Percentiles rank a stretch among this genome's conserved stretches.
These are phyloP conservation scores for Lycodopsis pacificus DNA, from an alignment of 2,797 vertebrate species.

Conservation along the genomic window DNA sequence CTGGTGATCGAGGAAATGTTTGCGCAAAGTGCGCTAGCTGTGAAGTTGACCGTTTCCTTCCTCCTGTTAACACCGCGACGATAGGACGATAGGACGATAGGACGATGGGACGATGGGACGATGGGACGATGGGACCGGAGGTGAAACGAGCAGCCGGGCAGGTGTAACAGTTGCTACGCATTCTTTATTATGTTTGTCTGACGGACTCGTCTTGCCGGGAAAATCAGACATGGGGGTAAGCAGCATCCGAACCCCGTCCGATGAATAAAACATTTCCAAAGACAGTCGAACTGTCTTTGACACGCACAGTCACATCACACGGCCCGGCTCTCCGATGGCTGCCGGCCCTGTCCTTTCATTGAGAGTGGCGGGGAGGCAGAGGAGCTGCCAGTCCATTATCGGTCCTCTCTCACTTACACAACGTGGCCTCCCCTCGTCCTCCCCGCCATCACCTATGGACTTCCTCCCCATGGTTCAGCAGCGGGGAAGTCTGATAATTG, in stretches of 20 bases:
- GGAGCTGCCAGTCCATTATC: conserved; percentile 73
- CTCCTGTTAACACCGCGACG: conserved; percentile 7
- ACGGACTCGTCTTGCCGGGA: conserved; percentile 57
- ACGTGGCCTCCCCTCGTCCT: conserved; percentile 43
- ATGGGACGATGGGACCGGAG: conserved; percentile 4
- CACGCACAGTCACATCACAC: conserved; percentile 66
- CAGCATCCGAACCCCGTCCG: conserved; percentile 26
- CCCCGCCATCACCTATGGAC: conserved; percentile 77
- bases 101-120: too few species aligned
- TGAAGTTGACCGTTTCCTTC: neutral
- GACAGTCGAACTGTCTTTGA: conserved; percentile 72
- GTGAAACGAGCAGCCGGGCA: conserved; percentile 27
- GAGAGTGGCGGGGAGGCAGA: conserved; percentile 44
- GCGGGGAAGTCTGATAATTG: conserved; percentile 83
- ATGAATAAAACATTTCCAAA: conserved; percentile 75
- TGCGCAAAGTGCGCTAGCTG: neutral
- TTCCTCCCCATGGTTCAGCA: conserved; percentile 79
- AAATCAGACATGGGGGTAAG: conserved; percentile 52
- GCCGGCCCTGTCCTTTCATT: conserved; percentile 50
- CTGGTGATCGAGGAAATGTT: conserved; percentile 30
- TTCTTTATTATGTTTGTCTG: conserved; percentile 42
- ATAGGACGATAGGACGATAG: too few species aligned
- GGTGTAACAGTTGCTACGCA: conserved; percentile 21
- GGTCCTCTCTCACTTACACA: conserved; percentile 73
- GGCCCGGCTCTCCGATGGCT: conserved; percentile 58